Base-by-base conservation (phyloP, 2,797 vertebrate genomes). In the Amphiprion clarkii region DNA sequence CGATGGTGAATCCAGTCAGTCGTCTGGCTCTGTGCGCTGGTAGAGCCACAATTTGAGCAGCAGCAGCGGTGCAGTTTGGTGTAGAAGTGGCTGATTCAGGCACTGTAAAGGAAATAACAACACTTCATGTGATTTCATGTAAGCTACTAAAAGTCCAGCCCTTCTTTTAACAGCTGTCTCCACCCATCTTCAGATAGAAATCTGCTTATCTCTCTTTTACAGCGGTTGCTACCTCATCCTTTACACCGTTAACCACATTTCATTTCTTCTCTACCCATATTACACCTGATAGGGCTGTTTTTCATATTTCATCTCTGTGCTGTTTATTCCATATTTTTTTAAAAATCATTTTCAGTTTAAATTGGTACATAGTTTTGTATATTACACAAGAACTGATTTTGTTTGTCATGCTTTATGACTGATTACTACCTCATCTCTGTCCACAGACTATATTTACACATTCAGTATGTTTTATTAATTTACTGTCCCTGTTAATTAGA, bases 51-150 rank as follows among this genome's bases (percentile, higher is more conserved):
- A 60, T 62, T 57, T 72, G 87, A 21, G 54, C 23, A 2, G 52
- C 0, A 0, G 25, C 0, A 0, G 25, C 71, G 49, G 71, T 42
- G 65, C 39, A 12, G 36, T 8, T 51, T 10, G 31, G 16, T 2
- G 25, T 6, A 9, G 55, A 57, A 44, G 36, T 16, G 21, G 58
- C 69, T 52, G 46, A 57, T 29, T 70, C 61, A 53, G 31, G 12
- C 51, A 13, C 92, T 93, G 87, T 8, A 62, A 83, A 75, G 23
- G 27, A 79, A 71, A 78, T 13, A 60, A 81, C 10, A 27, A 63
- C 8, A 14, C n/a, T 9, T 31, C 12, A 27, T 40, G 13, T 8
- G 6, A 14, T 19, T 13, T 31, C 13, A 27, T 40, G 13, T 8
- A 4, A 63, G 61, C 7, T 13, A 56, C 74, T 60, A 67, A 75